These are phyloP conservation scores for Semnornis frantzii DNA, from an alignment of 2,113 vertebrate genomes.

Conservation along the genomic window DNA sequence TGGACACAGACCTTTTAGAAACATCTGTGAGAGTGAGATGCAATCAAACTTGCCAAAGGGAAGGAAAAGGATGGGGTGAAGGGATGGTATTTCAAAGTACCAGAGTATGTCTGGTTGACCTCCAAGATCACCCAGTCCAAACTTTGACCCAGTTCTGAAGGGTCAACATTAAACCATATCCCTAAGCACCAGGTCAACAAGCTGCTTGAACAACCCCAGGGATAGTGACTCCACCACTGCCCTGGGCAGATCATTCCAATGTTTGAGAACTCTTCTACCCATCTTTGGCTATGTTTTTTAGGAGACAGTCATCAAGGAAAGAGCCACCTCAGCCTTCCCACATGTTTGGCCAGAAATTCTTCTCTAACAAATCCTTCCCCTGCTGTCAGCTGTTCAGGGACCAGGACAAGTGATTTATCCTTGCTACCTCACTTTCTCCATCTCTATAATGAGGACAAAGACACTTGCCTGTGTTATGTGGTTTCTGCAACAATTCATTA, in stretches of 20 bases:
- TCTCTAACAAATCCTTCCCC: background rate
- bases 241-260: no score
- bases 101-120: no score
- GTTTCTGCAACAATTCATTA: slow-evolving; percentile 39
- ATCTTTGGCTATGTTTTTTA: background rate
- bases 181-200: no score
- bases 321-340: background rate
- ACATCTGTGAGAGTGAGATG: background rate
- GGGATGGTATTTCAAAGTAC: background rate
- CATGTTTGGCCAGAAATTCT: background rate
- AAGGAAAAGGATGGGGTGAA: background rate
- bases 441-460: slow-evolving; percentile 10
- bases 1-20: background rate
- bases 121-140: no score
- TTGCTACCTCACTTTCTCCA: background rate
- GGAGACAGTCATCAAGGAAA: background rate
- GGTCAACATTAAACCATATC: no score
- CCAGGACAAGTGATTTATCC: slow-evolving; percentile 12
- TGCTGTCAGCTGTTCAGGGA: background rate
- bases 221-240: no score
- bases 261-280: background rate
- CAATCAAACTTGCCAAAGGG: background rate
- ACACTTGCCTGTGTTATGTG: background rate
- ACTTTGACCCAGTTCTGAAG: no score
- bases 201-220: no score